phyloP scores from a whole-genome alignment of 2,113 vertebrate species.

The Albula glossodonta region DNA sequence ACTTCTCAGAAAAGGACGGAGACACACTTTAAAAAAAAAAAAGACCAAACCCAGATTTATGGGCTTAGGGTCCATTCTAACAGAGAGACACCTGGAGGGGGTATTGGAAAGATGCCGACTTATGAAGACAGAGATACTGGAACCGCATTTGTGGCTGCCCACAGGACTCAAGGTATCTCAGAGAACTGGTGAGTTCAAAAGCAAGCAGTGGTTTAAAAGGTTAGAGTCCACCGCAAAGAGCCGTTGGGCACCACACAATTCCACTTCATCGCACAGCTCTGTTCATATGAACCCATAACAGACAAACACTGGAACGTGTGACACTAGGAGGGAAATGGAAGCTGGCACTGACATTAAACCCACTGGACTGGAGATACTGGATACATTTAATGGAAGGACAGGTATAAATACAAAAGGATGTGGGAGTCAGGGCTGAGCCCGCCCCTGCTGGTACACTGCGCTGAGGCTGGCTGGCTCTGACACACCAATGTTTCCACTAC shows the following conservation, averaged over 20 bases:
- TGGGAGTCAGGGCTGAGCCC: background rate
- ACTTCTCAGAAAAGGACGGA: background rate
- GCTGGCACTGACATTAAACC: background rate
- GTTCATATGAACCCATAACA: background rate
- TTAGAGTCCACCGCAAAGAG: constrained; percentile 1
- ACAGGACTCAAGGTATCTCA: background rate
- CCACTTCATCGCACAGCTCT: background rate
- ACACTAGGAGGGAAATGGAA: background rate
- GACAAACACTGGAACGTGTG: background rate
- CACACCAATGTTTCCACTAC: background rate
- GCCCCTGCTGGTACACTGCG: background rate
- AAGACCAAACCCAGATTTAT: background rate
- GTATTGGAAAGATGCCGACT: background rate
- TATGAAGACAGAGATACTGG: background rate
- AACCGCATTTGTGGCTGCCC: background rate
- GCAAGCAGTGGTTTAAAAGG: constrained; percentile 11
- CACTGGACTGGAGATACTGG: background rate
- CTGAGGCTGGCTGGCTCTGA: background rate
- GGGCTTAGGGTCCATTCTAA: background rate
- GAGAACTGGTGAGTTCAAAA: constrained; percentile 6
- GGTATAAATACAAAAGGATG: background rate
- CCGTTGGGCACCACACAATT: background rate
- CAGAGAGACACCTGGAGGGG: background rate
- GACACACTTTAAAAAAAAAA: background rate
- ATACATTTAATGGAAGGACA: background rate